Conservation (phyloP, 2,797 vertebrate genomes). For the Anguilla anguilla region DNA sequence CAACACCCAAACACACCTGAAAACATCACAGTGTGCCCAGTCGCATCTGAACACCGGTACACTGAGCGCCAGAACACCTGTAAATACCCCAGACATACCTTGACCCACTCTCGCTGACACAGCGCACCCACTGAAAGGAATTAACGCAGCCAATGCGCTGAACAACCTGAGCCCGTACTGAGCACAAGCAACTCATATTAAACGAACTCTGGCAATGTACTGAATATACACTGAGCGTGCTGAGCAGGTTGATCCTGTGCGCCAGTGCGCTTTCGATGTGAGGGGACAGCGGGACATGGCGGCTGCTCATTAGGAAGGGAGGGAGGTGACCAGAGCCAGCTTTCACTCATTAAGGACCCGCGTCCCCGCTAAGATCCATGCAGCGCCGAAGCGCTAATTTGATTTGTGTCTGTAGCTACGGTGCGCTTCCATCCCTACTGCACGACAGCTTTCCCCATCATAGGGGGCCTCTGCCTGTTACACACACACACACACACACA, state of each 20-base stretch:
- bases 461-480: slow-evolving; percentile 33
- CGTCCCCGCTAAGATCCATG: neutral
- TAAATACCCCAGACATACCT: neutral
- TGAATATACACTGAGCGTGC: neutral
- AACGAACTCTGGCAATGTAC: neutral
- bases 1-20: neutral
- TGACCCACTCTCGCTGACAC: too few species aligned
- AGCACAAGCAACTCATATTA: neutral
- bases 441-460: slow-evolving; percentile 30
- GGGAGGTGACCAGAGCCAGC: neutral
- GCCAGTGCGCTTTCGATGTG: neutral
- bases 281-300: neutral
- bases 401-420: neutral
- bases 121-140: neutral
- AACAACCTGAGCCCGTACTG: neutral
- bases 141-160: neutral
- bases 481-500: slow-evolving; percentile 39
- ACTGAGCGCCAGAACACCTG: neutral
- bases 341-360: slow-evolving; percentile 9
- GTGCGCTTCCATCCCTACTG: slow-evolving; percentile 35
- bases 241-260: neutral
- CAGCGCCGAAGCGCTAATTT: slow-evolving; percentile 3
- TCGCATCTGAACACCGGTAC: neutral
- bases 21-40: neutral
- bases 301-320: neutral